These are phyloP conservation scores for Tympanoctomys barrerae DNA, from an alignment of 2,797 vertebrate genomes.

Conservation along the genomic window DNA sequence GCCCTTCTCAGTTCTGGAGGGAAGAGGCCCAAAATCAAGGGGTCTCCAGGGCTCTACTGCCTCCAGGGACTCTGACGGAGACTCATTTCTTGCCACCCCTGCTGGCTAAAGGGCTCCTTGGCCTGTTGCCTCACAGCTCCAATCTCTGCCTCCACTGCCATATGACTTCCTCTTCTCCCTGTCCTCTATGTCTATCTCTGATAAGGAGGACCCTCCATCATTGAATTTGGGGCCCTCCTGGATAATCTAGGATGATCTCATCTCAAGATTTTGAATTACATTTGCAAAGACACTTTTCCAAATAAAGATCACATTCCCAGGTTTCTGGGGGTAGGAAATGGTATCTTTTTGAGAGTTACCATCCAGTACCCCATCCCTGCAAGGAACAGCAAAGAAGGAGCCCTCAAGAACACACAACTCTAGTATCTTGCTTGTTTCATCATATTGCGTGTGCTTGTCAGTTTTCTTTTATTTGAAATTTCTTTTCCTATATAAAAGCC, in stretches of 20 bases:
- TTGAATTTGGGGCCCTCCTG: background rate
- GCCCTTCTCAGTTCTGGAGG: background rate
- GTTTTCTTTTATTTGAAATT: background rate
- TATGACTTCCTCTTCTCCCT: rapidly evolving
- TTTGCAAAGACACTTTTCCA: background rate
- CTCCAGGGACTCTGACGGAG: background rate
- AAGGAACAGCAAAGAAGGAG: too few species aligned
- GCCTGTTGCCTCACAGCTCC: background rate
- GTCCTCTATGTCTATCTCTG: background rate
- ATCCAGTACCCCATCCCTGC: rapidly evolving
- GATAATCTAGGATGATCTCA: too few species aligned
- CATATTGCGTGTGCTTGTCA: background rate
- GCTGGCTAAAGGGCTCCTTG: background rate
- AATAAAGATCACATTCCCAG: background rate
- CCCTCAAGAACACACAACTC: background rate
- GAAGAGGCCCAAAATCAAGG: background rate
- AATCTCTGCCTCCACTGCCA: background rate
- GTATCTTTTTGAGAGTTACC: background rate
- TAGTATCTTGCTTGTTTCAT: background rate
- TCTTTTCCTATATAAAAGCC: background rate
- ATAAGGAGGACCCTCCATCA: background rate
- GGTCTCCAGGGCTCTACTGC: rapidly evolving
- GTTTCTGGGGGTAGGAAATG: too few species aligned
- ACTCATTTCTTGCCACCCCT: background rate
- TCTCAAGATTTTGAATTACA: background rate